Evolutionary conservation across 2,113 vertebrate species (phyloP).

Genomic region (Zapus hudsonius): DNA sequence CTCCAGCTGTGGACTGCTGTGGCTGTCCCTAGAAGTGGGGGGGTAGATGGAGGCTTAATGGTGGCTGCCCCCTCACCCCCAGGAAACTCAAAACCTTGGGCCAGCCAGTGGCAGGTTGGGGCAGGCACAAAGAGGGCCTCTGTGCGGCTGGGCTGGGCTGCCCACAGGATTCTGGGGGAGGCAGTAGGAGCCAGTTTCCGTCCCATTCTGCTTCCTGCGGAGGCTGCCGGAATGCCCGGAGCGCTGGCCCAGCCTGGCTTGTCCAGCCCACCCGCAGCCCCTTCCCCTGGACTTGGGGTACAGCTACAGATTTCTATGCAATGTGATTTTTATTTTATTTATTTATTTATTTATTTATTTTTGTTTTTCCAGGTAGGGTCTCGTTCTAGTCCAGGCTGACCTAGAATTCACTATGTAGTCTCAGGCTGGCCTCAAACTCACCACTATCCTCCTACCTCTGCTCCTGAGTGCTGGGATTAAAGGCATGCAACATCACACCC

Average conservation of each 20-base stretch:
- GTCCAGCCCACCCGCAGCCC: slow-evolving; percentile 71
- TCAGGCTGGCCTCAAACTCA: too few species aligned
- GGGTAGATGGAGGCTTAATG: slow-evolving; percentile 66
- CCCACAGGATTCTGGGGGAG: slow-evolving; percentile 83
- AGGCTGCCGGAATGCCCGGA: slow-evolving; percentile 80
- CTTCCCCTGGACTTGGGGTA: slow-evolving; percentile 62
- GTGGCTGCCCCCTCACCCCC: slow-evolving; percentile 66
- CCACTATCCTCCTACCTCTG: too few species aligned
- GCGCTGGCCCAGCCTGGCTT: slow-evolving; percentile 66
- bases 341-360: too few species aligned
- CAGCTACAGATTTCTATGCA: slow-evolving; percentile 15
- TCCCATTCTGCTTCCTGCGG: slow-evolving; percentile 81
- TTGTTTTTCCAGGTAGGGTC: too few species aligned
- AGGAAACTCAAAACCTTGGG: slow-evolving; percentile 82
- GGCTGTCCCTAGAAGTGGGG: slow-evolving; percentile 54
- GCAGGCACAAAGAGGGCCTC: slow-evolving; percentile 81
- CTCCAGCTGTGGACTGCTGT: slow-evolving; percentile 74
- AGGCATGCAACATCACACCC: too few species aligned
- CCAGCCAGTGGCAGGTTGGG: slow-evolving; percentile 77
- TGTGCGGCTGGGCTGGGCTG: slow-evolving; percentile 76
- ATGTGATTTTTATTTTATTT: background rate
- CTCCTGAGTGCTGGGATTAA: too few species aligned
- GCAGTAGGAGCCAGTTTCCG: slow-evolving; percentile 79
- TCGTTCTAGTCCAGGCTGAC: too few species aligned
- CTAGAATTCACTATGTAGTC: too few species aligned